phyloP scores from a whole-genome alignment of 2,113 vertebrate species.

The Hippocampus guttulatus region DNA sequence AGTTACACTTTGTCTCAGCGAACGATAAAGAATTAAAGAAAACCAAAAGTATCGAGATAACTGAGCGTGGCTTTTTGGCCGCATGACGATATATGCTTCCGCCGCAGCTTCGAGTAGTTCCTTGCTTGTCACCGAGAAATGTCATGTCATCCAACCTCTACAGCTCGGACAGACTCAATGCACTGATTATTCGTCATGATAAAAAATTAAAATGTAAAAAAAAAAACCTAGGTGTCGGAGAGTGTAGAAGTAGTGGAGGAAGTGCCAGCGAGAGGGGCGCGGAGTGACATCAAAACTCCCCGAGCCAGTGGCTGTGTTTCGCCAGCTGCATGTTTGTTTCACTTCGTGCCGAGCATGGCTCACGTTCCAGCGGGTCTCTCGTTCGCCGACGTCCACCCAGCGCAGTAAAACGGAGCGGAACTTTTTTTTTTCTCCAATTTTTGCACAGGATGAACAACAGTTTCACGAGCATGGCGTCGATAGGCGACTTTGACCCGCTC shows the following conservation, averaged over 20 bases:
- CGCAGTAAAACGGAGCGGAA: slow-evolving; percentile 44
- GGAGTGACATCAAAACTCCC: slow-evolving; percentile 56
- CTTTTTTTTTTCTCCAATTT: background rate
- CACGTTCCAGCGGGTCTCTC: slow-evolving; percentile 21
- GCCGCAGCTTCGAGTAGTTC: background rate
- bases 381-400: slow-evolving; percentile 14
- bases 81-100: background rate
- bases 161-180: no score
- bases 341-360: slow-evolving; percentile 43
- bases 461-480: slow-evolving; percentile 79
- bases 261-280: slow-evolving; percentile 9
- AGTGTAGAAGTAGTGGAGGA: background rate
- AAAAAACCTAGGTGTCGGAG: background rate
- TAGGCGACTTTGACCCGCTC: slow-evolving; percentile 83
- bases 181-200: background rate
- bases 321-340: slow-evolving; percentile 41
- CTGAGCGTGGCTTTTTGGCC: background rate
- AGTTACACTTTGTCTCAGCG: no score
- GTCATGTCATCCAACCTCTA: background rate
- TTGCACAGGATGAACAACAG: slow-evolving; percentile 65
- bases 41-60: background rate
- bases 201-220: background rate
- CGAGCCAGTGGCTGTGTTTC: slow-evolving; percentile 19
- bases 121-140: background rate
- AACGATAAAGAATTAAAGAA: no score